Evolutionary conservation across 2,888 invertebrate species (phyloP), one percentile per base, ranked within the genome.

Genomic region (Eristalinus aeneus): DNA sequence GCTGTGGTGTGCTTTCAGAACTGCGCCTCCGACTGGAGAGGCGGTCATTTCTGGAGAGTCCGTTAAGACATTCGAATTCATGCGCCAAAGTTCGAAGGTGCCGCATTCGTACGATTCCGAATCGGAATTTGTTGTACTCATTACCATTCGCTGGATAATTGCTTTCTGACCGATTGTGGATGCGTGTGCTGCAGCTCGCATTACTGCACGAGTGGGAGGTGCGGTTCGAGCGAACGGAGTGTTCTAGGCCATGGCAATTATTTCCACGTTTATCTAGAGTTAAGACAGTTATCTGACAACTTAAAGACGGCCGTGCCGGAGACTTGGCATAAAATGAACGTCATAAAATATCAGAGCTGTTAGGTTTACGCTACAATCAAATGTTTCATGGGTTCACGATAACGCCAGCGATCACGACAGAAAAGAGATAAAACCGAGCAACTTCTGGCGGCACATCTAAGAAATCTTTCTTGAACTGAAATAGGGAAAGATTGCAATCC

Each of bases 111-210:
- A 60, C 6, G 20, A 64, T 56, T 63, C 61, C 61, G 68, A 31
- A 12, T 53, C 53, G 11, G 34, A 84, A 60, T 68, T 80, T 63
- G 80, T 46, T 72, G 68, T 77, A 76, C 67, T 54, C 73, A 72
- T 85, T 80, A 72, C 71, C 72, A 56, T 68, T 76, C 75, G 61
- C 72, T 22, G 32, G 61, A 36, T 85, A 85, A 85, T 85, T 85
- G 85, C 85, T 77, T 76, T 77, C 46, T n/a, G 76, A 80, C 85
- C 85, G 80, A 80, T 80, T 85, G 76, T 58, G 80, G 80, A 81
- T 85, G 81, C 85, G 76, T 79, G 60, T 39, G 39, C 39, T 1
- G n/a, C 12, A 39, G n/a, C 4, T 34, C 34, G 8, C 1, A 34
- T 10, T 34, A 10, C 6, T 34, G 39, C 36, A 71, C 16, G 67